Percentiles rank a stretch among this genome's conserved stretches.
phyloP scores from a whole-genome alignment of 1,140 invertebrate species.

The Tribolium madens region DNA sequence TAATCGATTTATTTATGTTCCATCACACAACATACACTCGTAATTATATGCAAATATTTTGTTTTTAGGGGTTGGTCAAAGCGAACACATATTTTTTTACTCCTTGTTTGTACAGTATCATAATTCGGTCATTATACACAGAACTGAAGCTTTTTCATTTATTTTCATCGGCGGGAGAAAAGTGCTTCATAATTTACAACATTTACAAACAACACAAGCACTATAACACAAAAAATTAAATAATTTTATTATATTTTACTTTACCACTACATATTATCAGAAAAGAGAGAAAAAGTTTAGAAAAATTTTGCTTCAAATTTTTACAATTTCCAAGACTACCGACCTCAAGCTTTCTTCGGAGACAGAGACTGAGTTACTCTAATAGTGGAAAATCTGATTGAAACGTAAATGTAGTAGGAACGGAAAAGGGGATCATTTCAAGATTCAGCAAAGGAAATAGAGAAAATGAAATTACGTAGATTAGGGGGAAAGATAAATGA shows the following conservation, averaged over 20 bases:
- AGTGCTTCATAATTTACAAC: neutral
- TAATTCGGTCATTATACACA: conserved; percentile 2
- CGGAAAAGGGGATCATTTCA: neutral
- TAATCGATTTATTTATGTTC: neutral
- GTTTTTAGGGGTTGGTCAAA: neutral
- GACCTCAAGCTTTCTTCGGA: neutral
- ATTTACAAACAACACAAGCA: neutral
- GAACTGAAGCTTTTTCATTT: neutral
- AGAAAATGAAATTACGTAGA: neutral
- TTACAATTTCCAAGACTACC: no score
- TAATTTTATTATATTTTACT: no score
- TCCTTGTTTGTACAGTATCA: neutral
- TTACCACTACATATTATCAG: no score
- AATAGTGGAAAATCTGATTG: neutral
- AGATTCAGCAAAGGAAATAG: neutral
- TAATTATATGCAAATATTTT: neutral
- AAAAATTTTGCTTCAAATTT: no score
- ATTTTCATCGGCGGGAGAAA: neutral
- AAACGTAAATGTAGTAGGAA: neutral
- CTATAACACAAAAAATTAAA: no score
- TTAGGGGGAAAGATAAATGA: neutral
- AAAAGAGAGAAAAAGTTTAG: no score
- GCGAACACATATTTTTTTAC: neutral
- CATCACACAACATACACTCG: neutral
- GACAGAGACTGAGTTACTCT: neutral